Conservation (phyloP, 2,113 vertebrate genomes). For the Loxodonta africana region DNA sequence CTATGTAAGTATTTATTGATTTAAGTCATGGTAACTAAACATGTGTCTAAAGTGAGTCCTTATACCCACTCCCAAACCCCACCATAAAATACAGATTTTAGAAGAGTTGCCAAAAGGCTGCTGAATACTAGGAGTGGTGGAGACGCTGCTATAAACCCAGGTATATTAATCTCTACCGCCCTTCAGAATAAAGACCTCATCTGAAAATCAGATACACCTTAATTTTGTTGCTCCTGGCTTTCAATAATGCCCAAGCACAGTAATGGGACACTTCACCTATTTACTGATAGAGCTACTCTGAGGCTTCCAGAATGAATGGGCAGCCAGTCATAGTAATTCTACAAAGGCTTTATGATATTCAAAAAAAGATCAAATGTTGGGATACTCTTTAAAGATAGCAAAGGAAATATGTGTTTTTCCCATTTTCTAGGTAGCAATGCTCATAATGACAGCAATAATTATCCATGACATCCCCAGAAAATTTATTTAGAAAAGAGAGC, state of each 20-base stretch:
- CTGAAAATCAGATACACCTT: neutral
- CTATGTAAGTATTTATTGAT: neutral
- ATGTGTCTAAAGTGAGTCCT: neutral
- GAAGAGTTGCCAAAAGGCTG: neutral
- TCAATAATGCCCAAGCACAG: neutral
- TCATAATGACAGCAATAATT: neutral
- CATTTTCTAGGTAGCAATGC: neutral
- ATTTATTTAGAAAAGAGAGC: slow-evolving; percentile 19
- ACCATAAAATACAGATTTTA: slow-evolving; percentile 25
- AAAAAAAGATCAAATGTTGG: neutral
- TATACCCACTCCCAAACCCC: neutral
- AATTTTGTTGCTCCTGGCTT: slow-evolving; percentile 2
- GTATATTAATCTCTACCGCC: neutral
- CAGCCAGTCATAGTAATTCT: neutral
- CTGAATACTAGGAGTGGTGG: neutral
- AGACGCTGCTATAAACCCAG: slow-evolving; percentile 6
- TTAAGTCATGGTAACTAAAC: slow-evolving; percentile 23
- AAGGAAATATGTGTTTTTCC: neutral
- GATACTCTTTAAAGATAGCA: neutral
- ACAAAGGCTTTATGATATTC: neutral
- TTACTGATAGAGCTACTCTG: neutral
- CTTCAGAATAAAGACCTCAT: neutral
- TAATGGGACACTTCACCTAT: neutral
- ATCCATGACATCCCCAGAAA: neutral
- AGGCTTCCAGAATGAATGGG: neutral